Conservation (phyloP, 2,888 invertebrate species). For the Helleia helle region DNA sequence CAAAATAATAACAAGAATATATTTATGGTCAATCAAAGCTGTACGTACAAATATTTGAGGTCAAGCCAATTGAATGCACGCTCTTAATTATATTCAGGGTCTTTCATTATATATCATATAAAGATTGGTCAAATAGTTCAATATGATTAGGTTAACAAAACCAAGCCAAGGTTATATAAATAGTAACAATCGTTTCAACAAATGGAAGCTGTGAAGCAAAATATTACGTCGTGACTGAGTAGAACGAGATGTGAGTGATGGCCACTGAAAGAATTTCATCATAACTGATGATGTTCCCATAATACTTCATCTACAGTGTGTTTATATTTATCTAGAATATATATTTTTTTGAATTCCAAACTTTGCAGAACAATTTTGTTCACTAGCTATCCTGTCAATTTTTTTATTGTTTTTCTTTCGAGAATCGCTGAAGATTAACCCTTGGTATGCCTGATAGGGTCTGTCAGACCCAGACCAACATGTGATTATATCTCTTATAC, state of each 20-base stretch:
- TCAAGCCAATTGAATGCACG: too few species aligned
- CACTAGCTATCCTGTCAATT: too few species aligned
- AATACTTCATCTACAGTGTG: too few species aligned
- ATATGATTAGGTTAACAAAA: conserved; percentile 1
- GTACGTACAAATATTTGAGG: not conserved
- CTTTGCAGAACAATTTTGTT: too few species aligned
- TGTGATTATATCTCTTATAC: too few species aligned
- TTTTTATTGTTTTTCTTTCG: too few species aligned
- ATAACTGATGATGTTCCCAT: not conserved
- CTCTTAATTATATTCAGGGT: conserved; percentile 4
- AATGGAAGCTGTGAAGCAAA: conserved; percentile 16
- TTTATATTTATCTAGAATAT: too few species aligned
- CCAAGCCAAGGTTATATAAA: conserved; percentile 28
- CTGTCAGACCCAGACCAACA: too few species aligned
- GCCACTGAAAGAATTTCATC: not conserved
- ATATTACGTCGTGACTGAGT: conserved; percentile 1
- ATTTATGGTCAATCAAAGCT: not conserved
- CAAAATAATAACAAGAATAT: too few species aligned
- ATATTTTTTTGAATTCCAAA: too few species aligned
- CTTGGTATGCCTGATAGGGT: too few species aligned
- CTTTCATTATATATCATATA: conserved; percentile 11
- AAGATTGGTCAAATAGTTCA: conserved; percentile 3
- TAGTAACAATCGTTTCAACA: conserved; percentile 29
- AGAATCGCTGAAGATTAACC: too few species aligned
- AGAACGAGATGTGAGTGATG: conserved; percentile 4